A percentile compares a stretch with the other conserved stretches of the same genome.
Conservation (phyloP, 2,797 vertebrate species). For the Myotis pilosus region DNA sequence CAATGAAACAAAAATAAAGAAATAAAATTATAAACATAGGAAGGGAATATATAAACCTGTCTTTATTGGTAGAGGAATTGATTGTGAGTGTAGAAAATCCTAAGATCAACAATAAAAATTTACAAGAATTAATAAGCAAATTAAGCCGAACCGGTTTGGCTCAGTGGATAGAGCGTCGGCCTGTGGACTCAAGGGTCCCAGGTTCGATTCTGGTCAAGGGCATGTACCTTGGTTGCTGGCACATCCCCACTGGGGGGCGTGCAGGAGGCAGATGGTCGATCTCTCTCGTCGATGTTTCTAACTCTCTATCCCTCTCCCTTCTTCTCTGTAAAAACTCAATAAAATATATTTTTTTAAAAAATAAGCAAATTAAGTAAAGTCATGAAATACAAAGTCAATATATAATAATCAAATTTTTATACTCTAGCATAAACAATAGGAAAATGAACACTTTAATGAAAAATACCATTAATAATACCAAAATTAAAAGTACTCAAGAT, state of each 20-base stretch:
- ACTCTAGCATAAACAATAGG: neutral
- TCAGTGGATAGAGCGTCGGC: no score
- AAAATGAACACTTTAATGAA: neutral
- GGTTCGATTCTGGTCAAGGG: no score
- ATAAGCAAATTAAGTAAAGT: neutral
- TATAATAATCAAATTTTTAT: neutral
- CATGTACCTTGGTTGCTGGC: no score
- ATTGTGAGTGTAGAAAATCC: neutral
- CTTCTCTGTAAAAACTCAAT: no score
- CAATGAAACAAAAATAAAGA: neutral
- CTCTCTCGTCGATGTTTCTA: no score
- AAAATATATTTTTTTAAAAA: no score
- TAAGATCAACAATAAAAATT: neutral
- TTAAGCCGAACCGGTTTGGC: no score
- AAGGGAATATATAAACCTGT: neutral
- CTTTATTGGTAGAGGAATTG: neutral
- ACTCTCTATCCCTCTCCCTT: no score
- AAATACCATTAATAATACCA: neutral
- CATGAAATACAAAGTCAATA: neutral
- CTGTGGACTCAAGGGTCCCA: no score
- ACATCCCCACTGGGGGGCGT: no score
- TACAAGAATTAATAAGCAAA: neutral
- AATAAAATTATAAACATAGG: neutral
- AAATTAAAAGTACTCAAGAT: neutral
- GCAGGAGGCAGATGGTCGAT: no score